A percentile compares a stretch with the other conserved stretches of the same genome.
Conservation (phyloP, 37 sponge, comb jelly and placozoan genomes). For the Tethya wilhelma region DNA sequence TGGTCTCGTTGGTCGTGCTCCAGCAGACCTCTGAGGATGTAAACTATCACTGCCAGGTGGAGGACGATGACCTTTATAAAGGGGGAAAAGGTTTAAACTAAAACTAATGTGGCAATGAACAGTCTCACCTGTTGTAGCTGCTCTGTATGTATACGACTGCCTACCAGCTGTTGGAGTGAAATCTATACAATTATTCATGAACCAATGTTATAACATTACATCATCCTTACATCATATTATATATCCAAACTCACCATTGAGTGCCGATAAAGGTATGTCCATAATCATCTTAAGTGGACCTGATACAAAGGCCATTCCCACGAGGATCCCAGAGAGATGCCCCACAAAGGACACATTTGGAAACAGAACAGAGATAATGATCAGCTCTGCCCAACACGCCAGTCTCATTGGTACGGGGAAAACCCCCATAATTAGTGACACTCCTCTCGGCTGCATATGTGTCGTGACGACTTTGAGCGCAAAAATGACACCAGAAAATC, state of each 20-base stretch:
- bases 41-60: not conserved
- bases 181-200: not conserved
- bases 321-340: conserved; percentile 96
- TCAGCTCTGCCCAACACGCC: conserved; percentile 93
- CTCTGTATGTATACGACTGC: conserved; percentile 25
- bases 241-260: not conserved
- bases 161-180: not conserved
- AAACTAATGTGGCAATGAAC: not conserved
- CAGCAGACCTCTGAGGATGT: not conserved
- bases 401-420: conserved; percentile 79
- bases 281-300: conserved; percentile 76
- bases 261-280: conserved; percentile 53
- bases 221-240: not conserved
- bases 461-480: conserved; percentile 96
- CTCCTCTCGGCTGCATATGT: conserved; percentile 60
- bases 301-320: conserved; percentile 83
- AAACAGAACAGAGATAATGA: conserved; percentile 85
- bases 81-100: not conserved
- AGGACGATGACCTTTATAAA: not conserved
- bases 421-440: conserved; percentile 77
- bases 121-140: conserved; percentile 17
- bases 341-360: conserved; percentile 97
- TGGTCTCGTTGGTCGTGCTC: too few species aligned
- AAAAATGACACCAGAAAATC: conserved; percentile 97
- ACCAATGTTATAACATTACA: not conserved